Percentiles rank a stretch among this genome's conserved stretches.
Evolutionary conservation across 2,888 invertebrate genomes (phyloP).

Genomic region (Stratiomys singularior): DNA sequence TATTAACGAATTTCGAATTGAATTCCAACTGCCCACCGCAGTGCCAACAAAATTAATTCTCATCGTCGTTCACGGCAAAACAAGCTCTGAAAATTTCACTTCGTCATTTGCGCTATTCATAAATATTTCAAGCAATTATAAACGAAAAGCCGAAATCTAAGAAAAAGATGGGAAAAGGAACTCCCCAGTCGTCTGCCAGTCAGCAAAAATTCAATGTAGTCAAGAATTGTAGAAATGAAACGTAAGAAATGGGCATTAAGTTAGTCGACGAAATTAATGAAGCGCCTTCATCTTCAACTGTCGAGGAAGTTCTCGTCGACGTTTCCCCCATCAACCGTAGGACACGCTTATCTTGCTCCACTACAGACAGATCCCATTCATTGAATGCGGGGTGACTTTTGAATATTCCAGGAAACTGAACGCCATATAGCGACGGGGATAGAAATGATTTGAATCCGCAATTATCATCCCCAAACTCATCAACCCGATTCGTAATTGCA

Average conservation of each 20-base stretch:
- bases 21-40: slow-evolving; percentile 41
- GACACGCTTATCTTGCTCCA: neutral
- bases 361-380: neutral
- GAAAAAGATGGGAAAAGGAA: slow-evolving; percentile 19
- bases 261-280: slow-evolving; percentile 38
- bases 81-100: slow-evolving; percentile 40
- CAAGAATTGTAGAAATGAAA: slow-evolving; percentile 23
- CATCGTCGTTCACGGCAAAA: slow-evolving; percentile 30
- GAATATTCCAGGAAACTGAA: slow-evolving; percentile 30
- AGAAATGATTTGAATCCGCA: slow-evolving; percentile 28
- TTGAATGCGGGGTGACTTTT: slow-evolving; percentile 20
- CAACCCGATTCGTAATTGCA: slow-evolving; percentile 12
- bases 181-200: slow-evolving; percentile 19
- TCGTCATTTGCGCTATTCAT: slow-evolving; percentile 50
- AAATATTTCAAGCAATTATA: slow-evolving; percentile 52
- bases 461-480: slow-evolving; percentile 25
- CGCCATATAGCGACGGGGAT: neutral
- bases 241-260: slow-evolving; percentile 30
- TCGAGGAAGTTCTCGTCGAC: neutral
- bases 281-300: slow-evolving; percentile 38
- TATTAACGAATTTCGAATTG: slow-evolving; percentile 40
- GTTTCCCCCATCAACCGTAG: neutral
- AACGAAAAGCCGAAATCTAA: slow-evolving; percentile 32
- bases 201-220: slow-evolving; percentile 37
- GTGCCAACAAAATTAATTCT: slow-evolving; percentile 41